Conservation (phyloP, 2,113 vertebrate species). For the Eonycteris spelaea region DNA sequence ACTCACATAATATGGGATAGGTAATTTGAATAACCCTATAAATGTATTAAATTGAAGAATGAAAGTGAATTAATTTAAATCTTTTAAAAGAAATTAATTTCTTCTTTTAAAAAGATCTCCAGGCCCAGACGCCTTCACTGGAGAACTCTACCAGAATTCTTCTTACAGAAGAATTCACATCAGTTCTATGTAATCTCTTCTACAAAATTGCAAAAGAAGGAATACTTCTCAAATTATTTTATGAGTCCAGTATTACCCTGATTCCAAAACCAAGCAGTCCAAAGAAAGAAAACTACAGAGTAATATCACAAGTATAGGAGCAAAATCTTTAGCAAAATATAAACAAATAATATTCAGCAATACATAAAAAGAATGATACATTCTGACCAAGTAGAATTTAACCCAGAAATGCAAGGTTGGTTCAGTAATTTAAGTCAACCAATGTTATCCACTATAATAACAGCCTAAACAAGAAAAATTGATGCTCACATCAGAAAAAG, state of each 20-base stretch:
- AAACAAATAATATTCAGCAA: neutral
- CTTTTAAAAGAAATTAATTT: too few species aligned
- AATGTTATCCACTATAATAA: neutral
- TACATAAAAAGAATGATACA: neutral
- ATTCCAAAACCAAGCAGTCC: neutral
- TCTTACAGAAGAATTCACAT: neutral
- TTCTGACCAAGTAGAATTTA: neutral
- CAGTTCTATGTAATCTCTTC: neutral
- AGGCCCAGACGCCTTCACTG: neutral
- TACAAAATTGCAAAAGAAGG: neutral
- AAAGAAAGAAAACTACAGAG: neutral
- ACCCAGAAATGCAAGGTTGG: neutral
- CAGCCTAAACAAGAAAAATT: neutral
- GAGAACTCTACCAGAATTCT: neutral
- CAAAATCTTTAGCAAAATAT: neutral
- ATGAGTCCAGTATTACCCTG: neutral
- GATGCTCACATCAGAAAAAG: neutral
- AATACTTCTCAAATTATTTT: neutral
- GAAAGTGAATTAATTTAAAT: neutral
- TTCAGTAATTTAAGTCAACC: neutral
- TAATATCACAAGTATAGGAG: neutral
- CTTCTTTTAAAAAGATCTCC: neutral
- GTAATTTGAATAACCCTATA: neutral
- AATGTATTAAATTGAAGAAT: neutral
- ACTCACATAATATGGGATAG: neutral